Evolutionary conservation across 2,888 invertebrate genomes (phyloP), one percentile per base, ranked within the genome.

Genomic region (Scaptomyza parva): DNA sequence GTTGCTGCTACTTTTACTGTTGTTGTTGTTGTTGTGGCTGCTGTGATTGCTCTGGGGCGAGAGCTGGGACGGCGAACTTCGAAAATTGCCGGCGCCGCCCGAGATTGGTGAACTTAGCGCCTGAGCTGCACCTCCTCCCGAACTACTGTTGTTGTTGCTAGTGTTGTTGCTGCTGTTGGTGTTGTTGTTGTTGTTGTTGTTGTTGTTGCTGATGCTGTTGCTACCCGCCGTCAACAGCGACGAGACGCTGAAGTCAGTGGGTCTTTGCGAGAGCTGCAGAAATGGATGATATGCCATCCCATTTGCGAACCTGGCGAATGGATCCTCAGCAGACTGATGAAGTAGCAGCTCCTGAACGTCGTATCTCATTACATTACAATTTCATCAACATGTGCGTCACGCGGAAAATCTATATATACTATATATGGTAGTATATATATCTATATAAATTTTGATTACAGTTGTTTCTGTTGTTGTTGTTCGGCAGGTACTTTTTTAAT

Each of bases 201-300:
- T 81, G 88, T 64, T 88, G 91, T 52, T 83, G 81, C 35, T 81
- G 80, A 61, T 79, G 62, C 53, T 81, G 83, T 89, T 94, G 73
- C 75, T 85, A 92, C 94, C 95, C 88, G 96, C 96, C 92, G 96
- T 96, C 92, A 97, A 94, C 93, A 97, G 94, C 92, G 96, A 96
- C 90, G 96, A 96, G 91, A 97, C 97, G 94, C 96, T 96, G 94
- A 97, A 97, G 94, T 97, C 97, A 92, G 97, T 96, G 93, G 96
- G 97, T 92, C 97, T 93, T 88, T 85, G 85, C 92, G 96, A 96
- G 92, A 96, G 95, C 93, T 97, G 96, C 93, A 97, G 94, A 91
- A 95, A 95, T 92, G 96, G 96, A 92, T 96, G 95, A 93, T 96
- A 96, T 92, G 95, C 96, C 95, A 96, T 96, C 91, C 92, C 92